Evolutionary conservation across 30 jellyfish, hydroid and myxozoan species (phyloP).

Genomic region (Aurelia sp.): DNA sequence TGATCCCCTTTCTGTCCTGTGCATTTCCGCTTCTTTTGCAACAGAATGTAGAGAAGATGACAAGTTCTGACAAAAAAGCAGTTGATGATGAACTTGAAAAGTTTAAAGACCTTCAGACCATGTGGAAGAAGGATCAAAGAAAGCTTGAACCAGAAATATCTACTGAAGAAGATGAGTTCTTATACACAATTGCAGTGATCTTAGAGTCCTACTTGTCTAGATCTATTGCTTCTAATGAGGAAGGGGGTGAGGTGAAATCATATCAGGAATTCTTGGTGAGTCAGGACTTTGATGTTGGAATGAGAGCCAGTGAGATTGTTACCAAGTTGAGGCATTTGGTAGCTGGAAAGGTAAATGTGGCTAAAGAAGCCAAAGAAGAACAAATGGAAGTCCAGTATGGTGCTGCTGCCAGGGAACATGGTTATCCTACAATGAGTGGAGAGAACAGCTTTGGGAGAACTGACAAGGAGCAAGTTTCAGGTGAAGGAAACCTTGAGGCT

Average conservation of each 20-base stretch:
- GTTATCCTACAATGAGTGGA: too few species aligned
- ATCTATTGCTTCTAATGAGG: background rate
- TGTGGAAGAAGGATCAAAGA: background rate
- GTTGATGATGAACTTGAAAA: slow-evolving; percentile 25
- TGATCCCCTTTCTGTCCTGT: slow-evolving; percentile 86
- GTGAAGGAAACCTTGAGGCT: slow-evolving; percentile 69
- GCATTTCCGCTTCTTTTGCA: slow-evolving; percentile 87
- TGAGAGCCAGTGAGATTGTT: slow-evolving; percentile 10
- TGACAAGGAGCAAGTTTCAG: slow-evolving; percentile 26
- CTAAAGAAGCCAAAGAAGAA: background rate
- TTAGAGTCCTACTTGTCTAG: slow-evolving; percentile 2
- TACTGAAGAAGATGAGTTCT: slow-evolving; percentile 9
- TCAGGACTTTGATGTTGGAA: slow-evolving; percentile 21
- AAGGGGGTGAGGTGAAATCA: slow-evolving; percentile 7
- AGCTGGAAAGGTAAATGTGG: background rate
- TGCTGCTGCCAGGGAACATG: too few species aligned
- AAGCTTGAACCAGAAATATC: background rate
- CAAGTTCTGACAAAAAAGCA: slow-evolving; percentile 7
- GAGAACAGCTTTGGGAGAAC: too few species aligned
- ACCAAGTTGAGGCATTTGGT: background rate
- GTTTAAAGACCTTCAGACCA: slow-evolving; percentile 28
- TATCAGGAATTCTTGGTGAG: slow-evolving; percentile 5
- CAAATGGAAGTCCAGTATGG: too few species aligned
- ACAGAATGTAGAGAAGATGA: slow-evolving; percentile 43
- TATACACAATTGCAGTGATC: slow-evolving; percentile 5